Evolutionary conservation across 2,888 invertebrate genomes (phyloP).

Genomic region (Hartigia nigra): DNA sequence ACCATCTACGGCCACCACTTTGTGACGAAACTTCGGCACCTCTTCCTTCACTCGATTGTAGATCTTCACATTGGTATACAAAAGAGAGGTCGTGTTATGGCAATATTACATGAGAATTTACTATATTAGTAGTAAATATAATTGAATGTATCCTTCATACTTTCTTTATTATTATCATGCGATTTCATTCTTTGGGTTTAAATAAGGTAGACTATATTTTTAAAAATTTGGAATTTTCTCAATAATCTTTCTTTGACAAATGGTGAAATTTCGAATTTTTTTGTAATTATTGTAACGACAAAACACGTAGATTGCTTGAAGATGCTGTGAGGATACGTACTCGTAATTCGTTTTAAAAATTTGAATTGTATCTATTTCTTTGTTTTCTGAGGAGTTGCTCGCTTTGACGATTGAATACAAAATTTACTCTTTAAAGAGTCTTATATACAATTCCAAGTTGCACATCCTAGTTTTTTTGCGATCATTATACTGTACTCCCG

Average conservation of each 20-base stretch:
- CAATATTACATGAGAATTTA: background rate
- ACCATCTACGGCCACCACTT: constrained; percentile 71
- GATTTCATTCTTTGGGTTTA: background rate
- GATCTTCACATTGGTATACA: constrained; percentile 58
- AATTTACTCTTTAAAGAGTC: background rate
- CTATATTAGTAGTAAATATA: background rate
- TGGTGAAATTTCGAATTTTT: background rate
- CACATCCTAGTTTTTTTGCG: no score
- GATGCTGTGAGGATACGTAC: no score
- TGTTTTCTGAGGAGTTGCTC: background rate
- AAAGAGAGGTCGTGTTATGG: background rate
- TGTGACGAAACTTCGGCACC: constrained; percentile 68
- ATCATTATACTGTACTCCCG: no score
- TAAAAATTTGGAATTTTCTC: background rate
- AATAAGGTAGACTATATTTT: background rate
- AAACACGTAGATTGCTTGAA: no score
- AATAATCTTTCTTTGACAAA: background rate
- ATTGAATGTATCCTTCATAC: background rate
- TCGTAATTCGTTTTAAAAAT: no score
- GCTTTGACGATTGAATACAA: background rate
- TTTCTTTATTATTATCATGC: background rate
- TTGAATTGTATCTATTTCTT: background rate
- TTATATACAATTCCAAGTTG: background rate
- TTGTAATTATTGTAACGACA: background rate
- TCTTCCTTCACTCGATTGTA: constrained; percentile 68